Percentiles rank a stretch among this genome's conserved stretches.
Evolutionary conservation across 2,113 vertebrate species (phyloP).

Genomic region (Gopherus evgoodei): DNA sequence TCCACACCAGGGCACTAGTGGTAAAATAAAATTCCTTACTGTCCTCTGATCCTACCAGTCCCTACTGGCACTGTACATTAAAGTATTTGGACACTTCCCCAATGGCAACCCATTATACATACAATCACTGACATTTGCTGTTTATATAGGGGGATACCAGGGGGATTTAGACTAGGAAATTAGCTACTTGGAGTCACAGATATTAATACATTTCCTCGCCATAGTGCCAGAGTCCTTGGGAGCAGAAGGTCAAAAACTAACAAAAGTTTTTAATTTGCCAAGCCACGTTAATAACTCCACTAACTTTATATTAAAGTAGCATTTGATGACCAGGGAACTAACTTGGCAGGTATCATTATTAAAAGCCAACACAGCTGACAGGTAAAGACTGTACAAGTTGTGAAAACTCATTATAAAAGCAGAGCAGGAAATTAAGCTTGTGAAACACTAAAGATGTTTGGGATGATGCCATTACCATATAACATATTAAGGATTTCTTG

Average conservation of each 20-base stretch:
- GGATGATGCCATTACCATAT: background rate
- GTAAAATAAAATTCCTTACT: background rate
- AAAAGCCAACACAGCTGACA: background rate
- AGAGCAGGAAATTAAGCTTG: slow-evolving; percentile 12
- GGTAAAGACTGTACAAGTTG: background rate
- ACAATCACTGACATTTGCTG: background rate
- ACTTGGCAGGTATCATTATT: background rate
- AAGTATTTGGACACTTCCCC: background rate
- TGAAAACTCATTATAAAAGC: background rate
- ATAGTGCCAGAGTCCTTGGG: background rate
- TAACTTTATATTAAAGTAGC: accelerated
- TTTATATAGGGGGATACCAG: background rate
- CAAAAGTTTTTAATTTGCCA: background rate
- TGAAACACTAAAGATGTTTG: background rate
- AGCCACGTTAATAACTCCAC: background rate
- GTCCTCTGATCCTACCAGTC: accelerated
- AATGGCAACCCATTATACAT: accelerated
- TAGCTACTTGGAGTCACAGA: background rate
- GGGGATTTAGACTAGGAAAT: slow-evolving; percentile 13
- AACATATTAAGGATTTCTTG: background rate
- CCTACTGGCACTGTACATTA: background rate
- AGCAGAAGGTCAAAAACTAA: background rate
- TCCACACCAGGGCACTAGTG: background rate
- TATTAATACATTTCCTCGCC: slow-evolving; percentile 5
- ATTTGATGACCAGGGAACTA: background rate